phyloP scores from a whole-genome alignment of 2,888 invertebrate genomes.

The Sinotaia quadrata region DNA sequence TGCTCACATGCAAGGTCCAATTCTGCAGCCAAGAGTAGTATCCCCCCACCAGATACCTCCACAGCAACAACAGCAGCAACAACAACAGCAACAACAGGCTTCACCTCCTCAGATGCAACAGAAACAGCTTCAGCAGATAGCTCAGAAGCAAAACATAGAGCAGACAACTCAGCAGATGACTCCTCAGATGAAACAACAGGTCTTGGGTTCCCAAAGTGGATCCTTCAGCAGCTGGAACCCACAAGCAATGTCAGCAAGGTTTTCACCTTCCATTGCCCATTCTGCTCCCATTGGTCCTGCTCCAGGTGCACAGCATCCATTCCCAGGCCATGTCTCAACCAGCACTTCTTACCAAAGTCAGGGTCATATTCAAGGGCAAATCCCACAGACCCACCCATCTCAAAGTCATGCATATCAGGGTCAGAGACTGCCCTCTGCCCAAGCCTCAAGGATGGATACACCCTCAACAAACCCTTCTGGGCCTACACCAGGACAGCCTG shows the following conservation, averaged over 20 bases:
- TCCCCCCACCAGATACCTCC: background rate
- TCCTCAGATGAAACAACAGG: conserved; percentile 14
- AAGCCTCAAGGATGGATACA: background rate
- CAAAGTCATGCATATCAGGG: background rate
- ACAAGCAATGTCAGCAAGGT: background rate
- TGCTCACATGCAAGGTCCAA: conserved; percentile 15
- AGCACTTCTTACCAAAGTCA: background rate
- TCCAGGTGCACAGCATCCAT: background rate
- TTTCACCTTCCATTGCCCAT: background rate
- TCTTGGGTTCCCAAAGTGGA: background rate
- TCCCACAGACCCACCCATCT: background rate
- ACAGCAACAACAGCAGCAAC: conserved; percentile 7
- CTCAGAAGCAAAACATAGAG: conserved; percentile 1
- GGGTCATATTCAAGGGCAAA: background rate
- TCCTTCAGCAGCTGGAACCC: background rate
- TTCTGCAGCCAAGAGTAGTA: background rate
- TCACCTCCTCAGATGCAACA: background rate
- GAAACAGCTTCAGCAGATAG: conserved; percentile 6
- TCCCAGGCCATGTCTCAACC: background rate
- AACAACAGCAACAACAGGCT: conserved; percentile 12
- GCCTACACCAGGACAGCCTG: background rate
- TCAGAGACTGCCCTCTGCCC: background rate
- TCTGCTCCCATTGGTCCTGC: background rate
- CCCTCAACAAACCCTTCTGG: background rate
- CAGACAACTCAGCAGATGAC: background rate